Conservation (phyloP, 2,797 vertebrate genomes). For the Denticeps clupeoides region DNA sequence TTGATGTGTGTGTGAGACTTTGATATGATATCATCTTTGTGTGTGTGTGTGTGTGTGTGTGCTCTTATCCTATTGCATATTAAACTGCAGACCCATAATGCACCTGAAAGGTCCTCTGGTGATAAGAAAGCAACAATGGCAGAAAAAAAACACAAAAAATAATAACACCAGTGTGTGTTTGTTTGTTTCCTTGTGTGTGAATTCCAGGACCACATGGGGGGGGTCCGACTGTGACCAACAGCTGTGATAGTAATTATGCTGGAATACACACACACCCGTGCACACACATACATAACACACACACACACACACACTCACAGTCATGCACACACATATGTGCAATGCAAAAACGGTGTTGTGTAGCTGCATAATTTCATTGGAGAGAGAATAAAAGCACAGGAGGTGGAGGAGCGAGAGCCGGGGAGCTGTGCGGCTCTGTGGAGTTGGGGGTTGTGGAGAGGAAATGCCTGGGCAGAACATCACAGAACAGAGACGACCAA, state of each 20-base stretch:
- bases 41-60: neutral
- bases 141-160: no score
- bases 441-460: constrained; percentile 7
- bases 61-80: constrained; percentile 5
- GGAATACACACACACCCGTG: constrained; percentile 35
- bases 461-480: constrained; percentile 36
- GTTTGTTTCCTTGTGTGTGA: neutral
- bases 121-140: no score
- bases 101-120: no score
- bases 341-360: no score
- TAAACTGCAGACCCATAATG: no score
- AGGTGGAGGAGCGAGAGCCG: neutral
- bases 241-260: constrained; percentile 80
- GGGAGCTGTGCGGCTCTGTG: no score
- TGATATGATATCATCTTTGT: neutral
- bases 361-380: no score
- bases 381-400: no score
- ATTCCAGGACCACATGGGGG: constrained; percentile 43
- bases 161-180: neutral
- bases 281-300: neutral
- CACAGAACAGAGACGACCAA: constrained; percentile 22
- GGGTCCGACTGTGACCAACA: constrained; percentile 61
- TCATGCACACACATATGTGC: neutral
- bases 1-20: constrained; percentile 6
- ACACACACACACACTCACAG: constrained; percentile 7